Percentiles rank a stretch among this genome's conserved stretches.
Conservation (phyloP, 2,797 vertebrate species). For the Scarus forsteni region DNA sequence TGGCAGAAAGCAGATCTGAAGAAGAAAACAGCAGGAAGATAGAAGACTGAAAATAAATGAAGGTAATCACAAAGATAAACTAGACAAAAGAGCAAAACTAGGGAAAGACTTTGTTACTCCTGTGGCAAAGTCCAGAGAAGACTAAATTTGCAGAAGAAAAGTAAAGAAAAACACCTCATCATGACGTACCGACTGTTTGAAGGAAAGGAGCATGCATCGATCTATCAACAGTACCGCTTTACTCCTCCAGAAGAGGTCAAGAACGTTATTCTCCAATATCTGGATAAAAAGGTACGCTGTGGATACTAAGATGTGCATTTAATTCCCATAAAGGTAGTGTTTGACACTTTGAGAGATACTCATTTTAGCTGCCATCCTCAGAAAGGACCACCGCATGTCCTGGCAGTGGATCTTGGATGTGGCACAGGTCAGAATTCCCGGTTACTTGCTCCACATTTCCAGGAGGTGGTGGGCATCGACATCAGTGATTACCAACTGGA, state of each 20-base stretch:
- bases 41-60: background rate
- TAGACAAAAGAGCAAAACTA: background rate
- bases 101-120: background rate
- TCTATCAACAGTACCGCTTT: slow-evolving; percentile 80
- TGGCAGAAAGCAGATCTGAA: background rate
- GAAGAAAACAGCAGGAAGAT: background rate
- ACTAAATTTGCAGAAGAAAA: background rate
- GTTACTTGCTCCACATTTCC: slow-evolving; percentile 74
- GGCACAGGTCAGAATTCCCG: slow-evolving; percentile 82
- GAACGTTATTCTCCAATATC: slow-evolving; percentile 75
- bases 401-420: slow-evolving; percentile 85
- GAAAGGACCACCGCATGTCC: slow-evolving; percentile 70
- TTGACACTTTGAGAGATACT: background rate
- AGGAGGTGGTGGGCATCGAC: slow-evolving; percentile 80
- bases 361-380: slow-evolving; percentile 17
- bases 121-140: background rate
- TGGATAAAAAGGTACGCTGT: slow-evolving; percentile 73
- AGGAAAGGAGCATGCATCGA: slow-evolving; percentile 79
- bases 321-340: too few species aligned
- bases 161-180: background rate
- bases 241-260: slow-evolving; percentile 73
- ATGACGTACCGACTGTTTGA: slow-evolving; percentile 81
- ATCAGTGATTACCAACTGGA: slow-evolving; percentile 80
- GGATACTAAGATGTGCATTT: background rate
- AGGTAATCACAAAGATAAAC: background rate